A percentile compares a stretch with the other conserved stretches of the same genome.
Conservation (phyloP, 2,888 invertebrate genomes). For the Dolomedes plantarius region DNA sequence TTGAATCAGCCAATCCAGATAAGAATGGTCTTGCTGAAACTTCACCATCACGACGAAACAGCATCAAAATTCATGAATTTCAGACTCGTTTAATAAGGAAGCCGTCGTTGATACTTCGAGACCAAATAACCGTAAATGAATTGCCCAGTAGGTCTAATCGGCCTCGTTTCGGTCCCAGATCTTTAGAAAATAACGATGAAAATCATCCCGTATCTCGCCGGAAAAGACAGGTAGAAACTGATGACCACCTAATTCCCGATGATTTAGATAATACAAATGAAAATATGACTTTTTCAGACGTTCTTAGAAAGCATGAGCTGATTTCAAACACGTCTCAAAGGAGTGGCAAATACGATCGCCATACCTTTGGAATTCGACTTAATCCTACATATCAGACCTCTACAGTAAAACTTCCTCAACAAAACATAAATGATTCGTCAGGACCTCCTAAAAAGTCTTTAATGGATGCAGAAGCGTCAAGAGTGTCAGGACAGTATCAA, state of each 20-base stretch:
- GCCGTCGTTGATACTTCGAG: conserved; percentile 42
- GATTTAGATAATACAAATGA: not conserved
- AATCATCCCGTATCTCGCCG: not conserved
- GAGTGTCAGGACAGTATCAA: too few species aligned
- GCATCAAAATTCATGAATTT: conserved; percentile 10
- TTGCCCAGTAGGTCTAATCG: conserved; percentile 3
- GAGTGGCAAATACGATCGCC: not conserved
- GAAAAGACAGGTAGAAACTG: conserved; percentile 7
- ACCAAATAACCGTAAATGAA: conserved; percentile 56
- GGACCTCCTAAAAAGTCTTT: not conserved
- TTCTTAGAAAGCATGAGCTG: not conserved
- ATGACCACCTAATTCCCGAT: too few species aligned
- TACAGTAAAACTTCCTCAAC: too few species aligned
- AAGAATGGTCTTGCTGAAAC: conserved; percentile 47
- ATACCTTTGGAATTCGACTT: not conserved
- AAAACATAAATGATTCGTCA: not conserved
- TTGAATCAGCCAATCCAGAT: not conserved
- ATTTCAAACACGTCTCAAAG: not conserved
- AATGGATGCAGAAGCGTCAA: not conserved
- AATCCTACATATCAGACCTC: not conserved
- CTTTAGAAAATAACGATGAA: conserved; percentile 17
- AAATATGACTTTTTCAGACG: not conserved
- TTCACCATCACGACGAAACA: conserved; percentile 26
- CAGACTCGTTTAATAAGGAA: conserved; percentile 29
- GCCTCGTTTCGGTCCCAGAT: conserved; percentile 44